Percentiles rank a stretch among this genome's conserved stretches.
phyloP scores from a whole-genome alignment of 2,113 vertebrate genomes.

The Propithecus coquereli region DNA sequence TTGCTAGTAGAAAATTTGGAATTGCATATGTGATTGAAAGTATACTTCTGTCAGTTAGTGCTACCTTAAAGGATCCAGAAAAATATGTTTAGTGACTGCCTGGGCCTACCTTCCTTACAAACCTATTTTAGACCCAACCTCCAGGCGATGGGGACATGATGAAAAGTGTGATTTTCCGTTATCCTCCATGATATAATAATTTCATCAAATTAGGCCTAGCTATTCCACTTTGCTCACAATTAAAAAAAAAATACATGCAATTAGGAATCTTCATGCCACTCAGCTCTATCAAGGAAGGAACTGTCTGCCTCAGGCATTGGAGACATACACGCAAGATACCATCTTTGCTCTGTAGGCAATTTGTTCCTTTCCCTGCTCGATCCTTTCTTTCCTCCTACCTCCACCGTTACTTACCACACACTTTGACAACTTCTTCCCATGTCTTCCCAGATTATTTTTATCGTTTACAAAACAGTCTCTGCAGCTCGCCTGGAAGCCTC shows the following conservation, averaged over 20 bases:
- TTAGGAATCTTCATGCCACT: not conserved
- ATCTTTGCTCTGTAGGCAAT: not conserved
- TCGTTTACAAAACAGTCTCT: not conserved
- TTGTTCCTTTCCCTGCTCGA: not conserved
- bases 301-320: too few relatives aligned
- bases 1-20: conserved; percentile 13
- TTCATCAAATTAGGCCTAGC: not conserved
- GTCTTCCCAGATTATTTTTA: not conserved
- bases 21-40: not conserved
- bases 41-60: not conserved
- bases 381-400: not conserved
- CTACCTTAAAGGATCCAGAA: not conserved
- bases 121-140: not conserved
- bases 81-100: not conserved
- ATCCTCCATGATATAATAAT: not conserved
- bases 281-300: not conserved
- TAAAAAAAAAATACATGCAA: not conserved
- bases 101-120: not conserved
- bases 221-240: not conserved
- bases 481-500: not conserved
- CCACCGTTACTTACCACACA: not conserved
- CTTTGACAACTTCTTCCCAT: not conserved
- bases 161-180: not conserved
- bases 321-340: not conserved
- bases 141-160: not conserved